Conservation (phyloP, 35 echinoderm and acorn worm genomes). For the Ophioderma brevispina region DNA sequence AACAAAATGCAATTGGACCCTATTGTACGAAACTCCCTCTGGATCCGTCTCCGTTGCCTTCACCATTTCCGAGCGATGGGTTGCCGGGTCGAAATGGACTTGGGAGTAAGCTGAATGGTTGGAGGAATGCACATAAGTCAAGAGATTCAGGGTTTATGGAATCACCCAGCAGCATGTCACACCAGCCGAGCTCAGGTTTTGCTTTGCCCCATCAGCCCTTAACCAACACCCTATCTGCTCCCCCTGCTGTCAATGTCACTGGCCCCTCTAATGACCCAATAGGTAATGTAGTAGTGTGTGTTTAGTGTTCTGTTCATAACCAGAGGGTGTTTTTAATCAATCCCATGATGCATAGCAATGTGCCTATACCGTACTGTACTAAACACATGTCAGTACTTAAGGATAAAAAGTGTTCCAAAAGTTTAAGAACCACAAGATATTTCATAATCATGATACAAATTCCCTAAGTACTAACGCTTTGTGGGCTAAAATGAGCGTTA, state of each 20-base stretch:
- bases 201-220: conserved; percentile 69
- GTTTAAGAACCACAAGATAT: too few relatives aligned
- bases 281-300: conserved; percentile 25
- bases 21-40: background rate
- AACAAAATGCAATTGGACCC: conserved; percentile 40
- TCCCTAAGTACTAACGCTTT: too few relatives aligned
- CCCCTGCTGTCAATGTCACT: conserved; percentile 88
- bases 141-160: conserved; percentile 67
- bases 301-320: too few relatives aligned
- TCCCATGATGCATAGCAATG: too few relatives aligned
- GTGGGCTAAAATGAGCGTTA: too few relatives aligned
- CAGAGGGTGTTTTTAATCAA: too few relatives aligned
- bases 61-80: conserved; percentile 27
- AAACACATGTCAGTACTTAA: too few relatives aligned
- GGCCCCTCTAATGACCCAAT: conserved; percentile 62
- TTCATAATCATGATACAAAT: too few relatives aligned
- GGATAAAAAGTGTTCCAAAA: too few relatives aligned
- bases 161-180: background rate
- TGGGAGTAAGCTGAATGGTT: conserved; percentile 66
- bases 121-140: conserved; percentile 35
- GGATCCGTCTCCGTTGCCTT: conserved; percentile 41
- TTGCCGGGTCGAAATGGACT: conserved; percentile 22
- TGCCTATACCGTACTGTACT: too few relatives aligned
- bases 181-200: conserved; percentile 18
- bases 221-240: conserved; percentile 77